A percentile compares a stretch with the other conserved stretches of the same genome.
These are phyloP conservation scores for Acanthochromis polyacanthus DNA, from an alignment of 2,113 vertebrate genomes.

Conservation along the genomic window DNA sequence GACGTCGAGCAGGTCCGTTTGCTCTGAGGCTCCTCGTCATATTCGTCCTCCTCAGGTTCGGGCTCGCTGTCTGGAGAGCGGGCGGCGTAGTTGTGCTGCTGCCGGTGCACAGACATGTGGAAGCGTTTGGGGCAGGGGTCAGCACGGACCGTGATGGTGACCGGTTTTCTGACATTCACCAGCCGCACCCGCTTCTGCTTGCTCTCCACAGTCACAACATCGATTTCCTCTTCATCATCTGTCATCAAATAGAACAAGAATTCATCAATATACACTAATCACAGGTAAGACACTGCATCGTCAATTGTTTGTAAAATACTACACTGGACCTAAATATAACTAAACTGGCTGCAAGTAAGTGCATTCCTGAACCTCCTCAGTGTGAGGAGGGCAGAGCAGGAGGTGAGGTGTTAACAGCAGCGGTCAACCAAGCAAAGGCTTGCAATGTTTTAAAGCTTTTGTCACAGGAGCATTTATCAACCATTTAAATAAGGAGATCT, in stretches of 20 bases:
- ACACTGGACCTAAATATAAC: conserved; percentile 14
- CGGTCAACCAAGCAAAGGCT: conserved; percentile 34
- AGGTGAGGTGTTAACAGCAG: conserved; percentile 33
- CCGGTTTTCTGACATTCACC: conserved; percentile 86
- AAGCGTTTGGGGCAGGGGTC: conserved; percentile 94
- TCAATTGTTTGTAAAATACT: neutral
- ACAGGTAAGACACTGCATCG: too few species aligned
- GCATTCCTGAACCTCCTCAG: conserved; percentile 23
- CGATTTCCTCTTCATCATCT: conserved; percentile 91
- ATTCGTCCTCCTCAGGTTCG: conserved; percentile 50
- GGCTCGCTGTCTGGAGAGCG: conserved; percentile 88
- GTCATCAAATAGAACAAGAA: conserved; percentile 40
- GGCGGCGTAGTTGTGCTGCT: conserved; percentile 97
- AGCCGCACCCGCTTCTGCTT: conserved; percentile 89
- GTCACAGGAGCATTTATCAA: conserved; percentile 54
- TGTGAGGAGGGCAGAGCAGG: neutral
- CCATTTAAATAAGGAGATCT: conserved; percentile 53
- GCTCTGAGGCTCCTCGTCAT: conserved; percentile 61
- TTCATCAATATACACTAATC: conserved; percentile 27
- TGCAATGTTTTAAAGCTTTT: conserved; percentile 55
- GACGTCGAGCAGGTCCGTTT: conserved; percentile 65
- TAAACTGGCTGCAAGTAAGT: conserved; percentile 41
- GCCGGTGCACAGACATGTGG: conserved; percentile 94
- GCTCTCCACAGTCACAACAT: conserved; percentile 96
- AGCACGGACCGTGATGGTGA: conserved; percentile 91